Evolutionary conservation across 2,888 invertebrate genomes (phyloP).

Genomic region (Cataglyphis altisquamis): DNA sequence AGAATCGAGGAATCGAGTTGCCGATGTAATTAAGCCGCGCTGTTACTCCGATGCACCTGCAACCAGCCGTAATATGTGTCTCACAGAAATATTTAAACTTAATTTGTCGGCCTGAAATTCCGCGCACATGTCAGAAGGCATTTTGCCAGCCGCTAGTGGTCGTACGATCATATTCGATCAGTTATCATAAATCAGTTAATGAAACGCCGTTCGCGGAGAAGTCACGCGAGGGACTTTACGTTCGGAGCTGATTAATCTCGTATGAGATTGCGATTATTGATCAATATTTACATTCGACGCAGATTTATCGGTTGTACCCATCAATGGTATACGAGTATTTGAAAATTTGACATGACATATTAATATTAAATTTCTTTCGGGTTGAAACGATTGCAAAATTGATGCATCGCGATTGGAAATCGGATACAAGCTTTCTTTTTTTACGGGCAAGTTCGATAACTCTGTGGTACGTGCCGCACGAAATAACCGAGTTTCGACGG

Average conservation of each 20-base stretch:
- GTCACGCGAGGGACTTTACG: background rate
- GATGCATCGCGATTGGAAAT: background rate
- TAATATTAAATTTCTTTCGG: background rate
- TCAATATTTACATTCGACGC: background rate
- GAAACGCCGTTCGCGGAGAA: background rate
- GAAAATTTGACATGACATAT: background rate
- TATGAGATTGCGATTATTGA: background rate
- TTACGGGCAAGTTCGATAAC: background rate
- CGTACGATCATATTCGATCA: background rate
- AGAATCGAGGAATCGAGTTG: constrained; percentile 30
- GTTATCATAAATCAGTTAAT: constrained; percentile 1
- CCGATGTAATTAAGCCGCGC: constrained; percentile 32
- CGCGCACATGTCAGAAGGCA: background rate
- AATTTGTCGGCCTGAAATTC: constrained; percentile 25
- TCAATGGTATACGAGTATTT: background rate
- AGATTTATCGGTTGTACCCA: background rate
- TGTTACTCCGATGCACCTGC: constrained; percentile 23
- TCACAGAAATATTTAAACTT: constrained; percentile 34
- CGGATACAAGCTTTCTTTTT: background rate
- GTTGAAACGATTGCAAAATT: background rate
- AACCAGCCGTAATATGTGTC: constrained; percentile 7
- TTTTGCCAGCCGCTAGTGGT: constrained; percentile 6
- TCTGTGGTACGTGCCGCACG: background rate
- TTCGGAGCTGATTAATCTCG: background rate
- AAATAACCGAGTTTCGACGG: constrained; percentile 39